A percentile compares a stretch with the other conserved stretches of the same genome.
These are phyloP conservation scores for Plecotus auritus DNA, from an alignment of 2,113 vertebrate species.

Conservation along the genomic window DNA sequence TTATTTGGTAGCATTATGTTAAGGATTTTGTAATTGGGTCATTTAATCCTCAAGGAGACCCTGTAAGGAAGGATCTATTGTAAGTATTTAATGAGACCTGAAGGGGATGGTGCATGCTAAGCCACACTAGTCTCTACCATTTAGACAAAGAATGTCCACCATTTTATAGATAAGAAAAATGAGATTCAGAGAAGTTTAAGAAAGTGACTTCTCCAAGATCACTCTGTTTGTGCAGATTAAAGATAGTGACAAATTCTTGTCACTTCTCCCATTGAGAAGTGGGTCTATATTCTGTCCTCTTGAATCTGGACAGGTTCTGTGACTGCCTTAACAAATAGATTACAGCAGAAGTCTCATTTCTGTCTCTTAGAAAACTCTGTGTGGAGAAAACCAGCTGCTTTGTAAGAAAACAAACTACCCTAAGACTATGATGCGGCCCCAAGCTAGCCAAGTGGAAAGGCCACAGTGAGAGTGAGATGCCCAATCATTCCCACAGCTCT, in stretches of 20 bases:
- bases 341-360: background rate
- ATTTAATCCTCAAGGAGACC: background rate
- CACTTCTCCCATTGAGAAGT: background rate
- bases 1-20: background rate
- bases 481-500: background rate
- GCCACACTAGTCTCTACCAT: too few relatives aligned
- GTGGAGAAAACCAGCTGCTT: background rate
- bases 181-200: background rate
- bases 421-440: background rate
- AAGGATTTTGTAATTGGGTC: background rate
- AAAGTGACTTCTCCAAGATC: background rate
- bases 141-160: background rate
- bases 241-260: background rate
- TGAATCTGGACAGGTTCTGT: background rate
- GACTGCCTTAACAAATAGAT: background rate
- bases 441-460: background rate
- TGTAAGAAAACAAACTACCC: background rate
- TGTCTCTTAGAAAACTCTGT: background rate
- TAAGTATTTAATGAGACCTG: too few relatives aligned
- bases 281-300: background rate
- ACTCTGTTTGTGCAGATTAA: background rate
- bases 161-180: background rate
- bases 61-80: background rate
- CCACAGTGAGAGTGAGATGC: background rate
- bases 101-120: too few relatives aligned